Evolutionary conservation across 2,888 invertebrate genomes (phyloP).

Genomic region (Desoria tigrina): DNA sequence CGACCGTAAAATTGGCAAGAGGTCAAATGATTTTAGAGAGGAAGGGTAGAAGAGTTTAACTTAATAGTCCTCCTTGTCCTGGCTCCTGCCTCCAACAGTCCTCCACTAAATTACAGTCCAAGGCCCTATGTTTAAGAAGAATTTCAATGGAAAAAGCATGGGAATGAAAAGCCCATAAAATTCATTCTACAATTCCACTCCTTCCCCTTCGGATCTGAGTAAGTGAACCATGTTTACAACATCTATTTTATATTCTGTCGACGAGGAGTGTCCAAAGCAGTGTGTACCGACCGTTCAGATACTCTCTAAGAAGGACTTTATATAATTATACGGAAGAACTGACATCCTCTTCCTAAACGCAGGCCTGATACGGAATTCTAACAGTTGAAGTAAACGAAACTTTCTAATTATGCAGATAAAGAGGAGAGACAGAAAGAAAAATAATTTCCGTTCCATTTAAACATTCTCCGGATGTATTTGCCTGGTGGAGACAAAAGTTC

Average conservation of each 20-base stretch:
- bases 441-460: constrained; percentile 27
- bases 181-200: not conserved
- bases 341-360: not conserved
- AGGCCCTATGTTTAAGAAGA: constrained; percentile 26
- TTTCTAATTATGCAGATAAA: constrained; percentile 46
- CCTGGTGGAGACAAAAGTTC: constrained; percentile 19
- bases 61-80: constrained; percentile 19
- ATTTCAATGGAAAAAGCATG: constrained; percentile 17
- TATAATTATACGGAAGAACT: not conserved
- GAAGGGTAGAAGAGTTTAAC: constrained; percentile 22
- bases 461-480: constrained; percentile 6
- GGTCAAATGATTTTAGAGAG: constrained; percentile 49
- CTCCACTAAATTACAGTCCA: constrained; percentile 22
- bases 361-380: not conserved
- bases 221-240: constrained; percentile 27
- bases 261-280: constrained; percentile 2
- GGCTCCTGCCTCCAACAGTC: constrained; percentile 11
- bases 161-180: constrained; percentile 24
- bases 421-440: constrained; percentile 16
- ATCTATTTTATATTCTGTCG: constrained; percentile 26
- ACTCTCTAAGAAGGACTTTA: no score
- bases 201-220: not conserved
- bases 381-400: constrained; percentile 21
- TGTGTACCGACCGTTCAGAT: not conserved
- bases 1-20: constrained; percentile 51